Evolutionary conservation across 92 coral and sea anemone species (phyloP).

Genomic region (Heliopora coerulea): DNA sequence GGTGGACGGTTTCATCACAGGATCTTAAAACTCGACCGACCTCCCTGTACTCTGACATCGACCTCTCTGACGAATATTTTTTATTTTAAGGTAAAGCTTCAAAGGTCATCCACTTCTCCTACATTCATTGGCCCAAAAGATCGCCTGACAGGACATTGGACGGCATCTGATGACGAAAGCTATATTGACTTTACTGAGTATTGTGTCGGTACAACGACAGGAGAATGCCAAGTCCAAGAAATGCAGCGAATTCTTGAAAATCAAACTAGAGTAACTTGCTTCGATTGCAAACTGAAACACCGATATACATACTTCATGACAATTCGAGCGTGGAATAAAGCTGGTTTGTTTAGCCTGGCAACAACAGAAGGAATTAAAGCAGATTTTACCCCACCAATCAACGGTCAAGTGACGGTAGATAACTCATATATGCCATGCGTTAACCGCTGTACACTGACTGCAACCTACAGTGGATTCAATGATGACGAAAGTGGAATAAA

Average conservation of each 20-base stretch:
- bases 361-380: constrained; percentile 56
- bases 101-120: constrained; percentile 41
- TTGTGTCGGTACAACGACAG: constrained; percentile 74
- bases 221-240: constrained; percentile 72
- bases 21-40: too few relatives aligned
- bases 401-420: constrained; percentile 50
- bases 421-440: constrained; percentile 56
- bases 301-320: constrained; percentile 64
- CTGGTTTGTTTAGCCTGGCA: constrained; percentile 62
- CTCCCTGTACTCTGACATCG: too few relatives aligned
- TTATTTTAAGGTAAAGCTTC: constrained; percentile 47
- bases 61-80: background rate
- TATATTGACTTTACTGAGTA: constrained; percentile 63
- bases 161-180: constrained; percentile 73
- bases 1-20: too few relatives aligned
- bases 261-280: constrained; percentile 61
- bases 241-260: constrained; percentile 58
- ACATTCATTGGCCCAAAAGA: constrained; percentile 66
- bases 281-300: constrained; percentile 66
- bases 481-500: constrained; percentile 80
- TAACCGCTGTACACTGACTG: constrained; percentile 56
- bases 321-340: constrained; percentile 80
- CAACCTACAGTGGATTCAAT: constrained; percentile 56
- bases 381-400: constrained; percentile 71
- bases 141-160: constrained; percentile 63